Evolutionary conservation across 2,797 vertebrate genomes (phyloP).

Genomic region (Pseudochaenichthys georgianus): DNA sequence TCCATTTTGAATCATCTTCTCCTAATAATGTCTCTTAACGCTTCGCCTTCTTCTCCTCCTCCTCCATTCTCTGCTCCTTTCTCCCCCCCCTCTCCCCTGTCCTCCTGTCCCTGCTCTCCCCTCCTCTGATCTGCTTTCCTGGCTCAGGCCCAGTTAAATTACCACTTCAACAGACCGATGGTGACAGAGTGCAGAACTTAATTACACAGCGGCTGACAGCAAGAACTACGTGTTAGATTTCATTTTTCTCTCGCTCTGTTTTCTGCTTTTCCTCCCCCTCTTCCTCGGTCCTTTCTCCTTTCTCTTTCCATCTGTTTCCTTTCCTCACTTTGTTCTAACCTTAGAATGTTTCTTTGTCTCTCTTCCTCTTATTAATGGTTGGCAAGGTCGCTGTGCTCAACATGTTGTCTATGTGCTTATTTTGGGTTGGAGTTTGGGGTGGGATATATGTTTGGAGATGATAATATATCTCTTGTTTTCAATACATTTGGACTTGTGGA

Average conservation of each 20-base stretch:
- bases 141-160: conserved; percentile 78
- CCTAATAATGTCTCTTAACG: conserved; percentile 15
- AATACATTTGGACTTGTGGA: too few species aligned
- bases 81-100: neutral
- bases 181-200: conserved; percentile 81
- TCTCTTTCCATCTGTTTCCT: conserved; percentile 22
- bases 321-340: conserved; percentile 26
- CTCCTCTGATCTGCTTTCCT: conserved; percentile 69
- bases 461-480: too few species aligned
- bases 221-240: conserved; percentile 62
- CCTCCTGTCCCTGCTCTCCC: conserved; percentile 39
- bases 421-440: neutral
- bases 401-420: conserved; percentile 4
- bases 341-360: conserved; percentile 39
- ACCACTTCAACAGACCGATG: conserved; percentile 74
- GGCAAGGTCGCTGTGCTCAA: conserved; percentile 18
- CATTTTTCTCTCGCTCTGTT: conserved; percentile 40
- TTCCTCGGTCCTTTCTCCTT: neutral
- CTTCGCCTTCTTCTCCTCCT: neutral
- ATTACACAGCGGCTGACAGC: conserved; percentile 80
- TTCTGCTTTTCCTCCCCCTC: neutral
- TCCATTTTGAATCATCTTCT: conserved; percentile 13
- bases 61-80: neutral
- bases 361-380: conserved; percentile 33
- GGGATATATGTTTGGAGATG: neutral